These are phyloP conservation scores for Meteorus cinctellus DNA, from an alignment of 2,888 invertebrate species.

Conservation along the genomic window DNA sequence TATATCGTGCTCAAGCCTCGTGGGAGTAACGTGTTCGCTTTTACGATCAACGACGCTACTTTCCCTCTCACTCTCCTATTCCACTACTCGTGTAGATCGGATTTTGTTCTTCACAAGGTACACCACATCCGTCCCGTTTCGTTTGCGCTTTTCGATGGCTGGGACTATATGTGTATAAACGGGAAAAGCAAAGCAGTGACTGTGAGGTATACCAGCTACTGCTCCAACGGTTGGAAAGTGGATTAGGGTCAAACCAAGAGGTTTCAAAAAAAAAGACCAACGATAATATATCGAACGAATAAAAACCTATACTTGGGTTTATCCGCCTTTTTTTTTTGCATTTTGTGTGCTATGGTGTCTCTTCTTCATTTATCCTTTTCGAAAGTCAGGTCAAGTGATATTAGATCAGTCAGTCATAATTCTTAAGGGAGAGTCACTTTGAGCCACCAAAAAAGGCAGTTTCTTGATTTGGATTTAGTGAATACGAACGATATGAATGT, in stretches of 20 bases:
- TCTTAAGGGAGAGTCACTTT: background rate
- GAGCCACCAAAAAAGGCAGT: no score
- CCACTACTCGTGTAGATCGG: conserved; percentile 16
- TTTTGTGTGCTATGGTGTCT: background rate
- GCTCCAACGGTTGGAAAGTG: conserved; percentile 30
- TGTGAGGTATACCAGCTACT: conserved; percentile 19
- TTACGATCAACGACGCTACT: conserved; percentile 27
- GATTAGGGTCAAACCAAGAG: conserved; percentile 35
- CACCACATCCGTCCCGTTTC: conserved; percentile 24
- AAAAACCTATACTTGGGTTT: conserved; percentile 18
- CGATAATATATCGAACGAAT: conserved; percentile 27
- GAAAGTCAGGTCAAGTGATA: conserved; percentile 10
- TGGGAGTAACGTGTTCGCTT: conserved; percentile 35
- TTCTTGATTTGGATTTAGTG: no score
- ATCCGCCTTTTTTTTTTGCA: background rate
- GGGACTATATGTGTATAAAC: background rate
- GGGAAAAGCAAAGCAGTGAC: conserved; percentile 3
- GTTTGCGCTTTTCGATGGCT: conserved; percentile 23
- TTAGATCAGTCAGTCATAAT: background rate
- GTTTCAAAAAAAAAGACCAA: conserved; percentile 23
- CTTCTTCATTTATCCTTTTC: background rate
- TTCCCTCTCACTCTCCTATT: background rate
- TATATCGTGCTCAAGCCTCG: background rate
- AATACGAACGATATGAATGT: no score
- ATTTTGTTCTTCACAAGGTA: conserved; percentile 24